A percentile compares a stretch with the other conserved stretches of the same genome.
Conservation (phyloP, 1,140 invertebrate species). For the Eciton burchellii region DNA sequence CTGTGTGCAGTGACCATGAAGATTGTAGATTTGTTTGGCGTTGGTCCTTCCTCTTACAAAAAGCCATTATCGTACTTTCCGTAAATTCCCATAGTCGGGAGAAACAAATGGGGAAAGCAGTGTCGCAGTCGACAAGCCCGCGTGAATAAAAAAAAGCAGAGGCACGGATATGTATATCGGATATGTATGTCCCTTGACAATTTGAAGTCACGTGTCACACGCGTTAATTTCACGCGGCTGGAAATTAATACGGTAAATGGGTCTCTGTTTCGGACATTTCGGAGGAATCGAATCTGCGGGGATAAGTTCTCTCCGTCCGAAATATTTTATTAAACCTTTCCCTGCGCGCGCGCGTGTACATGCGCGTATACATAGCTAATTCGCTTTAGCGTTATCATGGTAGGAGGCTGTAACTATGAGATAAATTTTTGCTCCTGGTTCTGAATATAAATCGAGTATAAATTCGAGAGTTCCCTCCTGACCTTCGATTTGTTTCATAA, state of each 20-base stretch:
- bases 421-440: neutral
- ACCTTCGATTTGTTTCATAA: conserved; percentile 3
- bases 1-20: conserved; percentile 72
- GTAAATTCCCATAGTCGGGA: conserved; percentile 2
- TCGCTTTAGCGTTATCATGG: no score
- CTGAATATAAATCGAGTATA: neutral
- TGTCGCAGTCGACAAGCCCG: neutral
- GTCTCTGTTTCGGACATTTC: no score
- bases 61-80: conserved; percentile 11
- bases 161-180: neutral
- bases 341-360: no score
- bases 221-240: no score
- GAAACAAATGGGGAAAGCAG: neutral
- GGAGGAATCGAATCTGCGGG: no score
- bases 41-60: conserved; percentile 17
- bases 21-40: conserved; percentile 76
- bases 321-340: no score
- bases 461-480: neutral
- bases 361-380: no score
- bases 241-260: no score
- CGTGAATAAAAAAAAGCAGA: neutral
- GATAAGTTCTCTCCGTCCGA: no score
- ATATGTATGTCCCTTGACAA: neutral
- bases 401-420: no score
- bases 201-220: neutral